Percentiles rank a stretch among this genome's conserved stretches.
Evolutionary conservation across 2,888 invertebrate genomes (phyloP).

Genomic region (Nineta flava): DNA sequence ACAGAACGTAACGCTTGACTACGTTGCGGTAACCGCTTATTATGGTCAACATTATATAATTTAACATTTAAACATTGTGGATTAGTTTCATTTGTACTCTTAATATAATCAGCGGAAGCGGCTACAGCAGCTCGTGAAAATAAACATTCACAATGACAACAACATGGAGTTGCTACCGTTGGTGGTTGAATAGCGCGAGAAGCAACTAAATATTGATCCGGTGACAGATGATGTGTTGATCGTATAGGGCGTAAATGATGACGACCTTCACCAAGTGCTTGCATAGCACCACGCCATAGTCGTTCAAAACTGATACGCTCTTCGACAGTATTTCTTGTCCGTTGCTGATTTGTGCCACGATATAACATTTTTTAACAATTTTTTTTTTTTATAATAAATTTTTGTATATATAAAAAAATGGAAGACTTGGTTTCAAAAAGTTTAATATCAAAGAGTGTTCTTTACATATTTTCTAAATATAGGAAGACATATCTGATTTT

Average conservation of each 20-base stretch:
- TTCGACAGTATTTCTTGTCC: slow-evolving; percentile 32
- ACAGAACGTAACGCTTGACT: slow-evolving; percentile 45
- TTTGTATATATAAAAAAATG: slow-evolving; percentile 32
- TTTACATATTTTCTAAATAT: slow-evolving; percentile 3
- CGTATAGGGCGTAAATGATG: slow-evolving; percentile 8
- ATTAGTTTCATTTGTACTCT: slow-evolving; percentile 3
- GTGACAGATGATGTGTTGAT: neutral
- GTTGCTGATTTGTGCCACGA: slow-evolving; percentile 19
- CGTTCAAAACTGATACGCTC: slow-evolving; percentile 54
- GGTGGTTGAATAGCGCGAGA: slow-evolving; percentile 15
- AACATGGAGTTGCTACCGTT: slow-evolving; percentile 18
- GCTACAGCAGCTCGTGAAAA: slow-evolving; percentile 26
- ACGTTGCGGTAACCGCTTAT: slow-evolving; percentile 32
- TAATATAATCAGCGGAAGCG: slow-evolving; percentile 27
- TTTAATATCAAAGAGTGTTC: neutral
- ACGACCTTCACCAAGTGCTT: slow-evolving; percentile 22
- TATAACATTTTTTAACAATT: slow-evolving; percentile 17
- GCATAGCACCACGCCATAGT: slow-evolving; percentile 46
- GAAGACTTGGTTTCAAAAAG: slow-evolving; percentile 9
- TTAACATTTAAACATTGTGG: slow-evolving; percentile 15
- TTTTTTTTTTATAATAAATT: slow-evolving; percentile 16
- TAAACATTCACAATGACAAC: slow-evolving; percentile 33
- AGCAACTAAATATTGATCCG: neutral
- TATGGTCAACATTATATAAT: slow-evolving; percentile 22
- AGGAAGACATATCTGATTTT: slow-evolving; percentile 39